Conservation (phyloP, 2,888 invertebrate species). For the Limnephilus lunatus region DNA sequence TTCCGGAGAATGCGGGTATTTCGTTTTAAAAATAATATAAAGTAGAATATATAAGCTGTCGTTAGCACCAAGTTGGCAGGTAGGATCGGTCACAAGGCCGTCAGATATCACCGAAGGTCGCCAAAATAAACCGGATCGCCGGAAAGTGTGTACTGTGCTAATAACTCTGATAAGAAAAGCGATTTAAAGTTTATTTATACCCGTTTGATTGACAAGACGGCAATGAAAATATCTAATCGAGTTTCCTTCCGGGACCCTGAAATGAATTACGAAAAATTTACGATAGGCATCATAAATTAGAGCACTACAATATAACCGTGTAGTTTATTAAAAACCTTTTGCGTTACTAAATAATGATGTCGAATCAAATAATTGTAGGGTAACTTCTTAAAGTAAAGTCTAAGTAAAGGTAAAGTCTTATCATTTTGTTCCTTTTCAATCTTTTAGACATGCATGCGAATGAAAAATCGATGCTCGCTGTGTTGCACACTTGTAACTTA, state of each 20-base stretch:
- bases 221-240: background rate
- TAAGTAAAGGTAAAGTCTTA: no score
- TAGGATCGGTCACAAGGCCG: constrained; percentile 31
- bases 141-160: no score
- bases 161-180: background rate
- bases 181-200: background rate
- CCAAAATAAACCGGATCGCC: background rate
- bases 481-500: no score
- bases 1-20: constrained; percentile 4
- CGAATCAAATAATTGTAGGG: no score
- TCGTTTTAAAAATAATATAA: background rate
- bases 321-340: no score
- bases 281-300: background rate
- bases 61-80: background rate
- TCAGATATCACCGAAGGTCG: constrained; percentile 3
- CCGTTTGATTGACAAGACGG: background rate
- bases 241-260: background rate
- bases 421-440: no score
- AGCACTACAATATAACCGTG: no score
- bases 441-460: no score
- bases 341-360: no score
- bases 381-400: no score
- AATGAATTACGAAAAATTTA: background rate
- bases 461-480: no score
- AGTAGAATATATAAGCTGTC: background rate